Conservation (phyloP, 2,797 vertebrate species). For the Brachymystax lenok region DNA sequence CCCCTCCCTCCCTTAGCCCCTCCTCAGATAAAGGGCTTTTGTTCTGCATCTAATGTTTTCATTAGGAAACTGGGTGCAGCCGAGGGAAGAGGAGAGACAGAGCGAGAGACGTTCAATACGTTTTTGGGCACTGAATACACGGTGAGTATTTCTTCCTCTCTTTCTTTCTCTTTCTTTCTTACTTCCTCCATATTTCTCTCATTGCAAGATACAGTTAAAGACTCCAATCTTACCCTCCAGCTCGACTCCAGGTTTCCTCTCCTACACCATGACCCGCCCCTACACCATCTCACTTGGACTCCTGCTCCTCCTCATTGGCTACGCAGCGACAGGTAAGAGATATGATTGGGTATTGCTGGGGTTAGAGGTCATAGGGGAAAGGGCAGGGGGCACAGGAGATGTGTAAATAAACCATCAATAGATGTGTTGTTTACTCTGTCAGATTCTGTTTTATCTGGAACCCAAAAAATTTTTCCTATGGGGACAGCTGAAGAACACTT, state of each 20-base stretch:
- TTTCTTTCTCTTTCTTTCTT: background rate
- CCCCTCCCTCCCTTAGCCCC: constrained; percentile 29
- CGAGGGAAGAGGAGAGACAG: constrained; percentile 23
- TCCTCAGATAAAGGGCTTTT: constrained; percentile 63
- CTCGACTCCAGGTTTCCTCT: constrained; percentile 18
- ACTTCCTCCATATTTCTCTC: background rate
- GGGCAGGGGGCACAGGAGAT: background rate
- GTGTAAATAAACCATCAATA: background rate
- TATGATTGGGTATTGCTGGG: constrained; percentile 1
- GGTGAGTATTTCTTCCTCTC: constrained; percentile 11
- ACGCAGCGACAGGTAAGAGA: constrained; percentile 68
- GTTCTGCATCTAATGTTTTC: constrained; percentile 68
- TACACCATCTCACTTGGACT: constrained; percentile 44
- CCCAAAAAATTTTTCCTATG: too few species aligned
- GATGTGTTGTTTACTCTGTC: background rate
- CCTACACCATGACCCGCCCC: constrained; percentile 54
- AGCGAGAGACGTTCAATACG: constrained; percentile 16
- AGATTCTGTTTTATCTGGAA: background rate
- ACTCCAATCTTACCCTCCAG: constrained; percentile 19
- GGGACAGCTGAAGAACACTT: too few species aligned
- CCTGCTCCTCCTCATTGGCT: constrained; percentile 72
- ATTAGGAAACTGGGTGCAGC: constrained; percentile 65
- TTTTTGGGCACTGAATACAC: background rate
- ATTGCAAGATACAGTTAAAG: background rate
- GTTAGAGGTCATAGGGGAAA: constrained; percentile 33